A percentile compares a stretch with the other conserved stretches of the same genome.
Conservation (phyloP, 37 sponge, comb jelly and placozoan species). For the Halichondria panicea region DNA sequence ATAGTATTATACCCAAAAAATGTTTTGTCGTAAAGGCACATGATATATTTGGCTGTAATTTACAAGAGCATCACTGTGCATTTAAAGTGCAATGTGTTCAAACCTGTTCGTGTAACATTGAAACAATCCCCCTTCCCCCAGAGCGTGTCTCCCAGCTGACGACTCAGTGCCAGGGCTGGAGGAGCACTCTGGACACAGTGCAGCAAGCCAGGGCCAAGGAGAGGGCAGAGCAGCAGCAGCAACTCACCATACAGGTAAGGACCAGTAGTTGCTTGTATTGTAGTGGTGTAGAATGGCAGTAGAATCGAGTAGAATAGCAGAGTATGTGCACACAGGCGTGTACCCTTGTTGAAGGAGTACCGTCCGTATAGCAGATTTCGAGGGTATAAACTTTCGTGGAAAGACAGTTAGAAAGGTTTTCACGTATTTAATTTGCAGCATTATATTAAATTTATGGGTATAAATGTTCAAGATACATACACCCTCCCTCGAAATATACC, state of each 20-base stretch:
- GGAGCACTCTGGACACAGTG: constrained; percentile 28
- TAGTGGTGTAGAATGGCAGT: too few species aligned
- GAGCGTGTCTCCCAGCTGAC: constrained; percentile 20
- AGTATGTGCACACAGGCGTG: too few species aligned
- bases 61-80: not conserved
- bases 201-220: constrained; percentile 39
- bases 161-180: constrained; percentile 35
- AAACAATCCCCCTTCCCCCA: constrained; percentile 4
- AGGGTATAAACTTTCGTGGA: too few species aligned
- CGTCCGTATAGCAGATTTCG: too few species aligned
- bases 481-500: too few species aligned
- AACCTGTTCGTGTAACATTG: not conserved
- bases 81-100: not conserved
- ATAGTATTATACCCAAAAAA: not conserved
- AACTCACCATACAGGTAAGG: constrained; percentile 16
- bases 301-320: too few species aligned
- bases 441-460: too few species aligned
- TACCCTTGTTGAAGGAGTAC: too few species aligned
- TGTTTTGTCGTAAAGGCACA: too few species aligned
- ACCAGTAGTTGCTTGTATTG: not conserved
- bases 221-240: constrained; percentile 13
- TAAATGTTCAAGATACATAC: too few species aligned
- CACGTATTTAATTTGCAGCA: too few species aligned
- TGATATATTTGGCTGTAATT: not conserved
- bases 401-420: too few species aligned